Evolutionary conservation across 2,888 invertebrate genomes (phyloP).

Genomic region (Himalopsyche japonica): DNA sequence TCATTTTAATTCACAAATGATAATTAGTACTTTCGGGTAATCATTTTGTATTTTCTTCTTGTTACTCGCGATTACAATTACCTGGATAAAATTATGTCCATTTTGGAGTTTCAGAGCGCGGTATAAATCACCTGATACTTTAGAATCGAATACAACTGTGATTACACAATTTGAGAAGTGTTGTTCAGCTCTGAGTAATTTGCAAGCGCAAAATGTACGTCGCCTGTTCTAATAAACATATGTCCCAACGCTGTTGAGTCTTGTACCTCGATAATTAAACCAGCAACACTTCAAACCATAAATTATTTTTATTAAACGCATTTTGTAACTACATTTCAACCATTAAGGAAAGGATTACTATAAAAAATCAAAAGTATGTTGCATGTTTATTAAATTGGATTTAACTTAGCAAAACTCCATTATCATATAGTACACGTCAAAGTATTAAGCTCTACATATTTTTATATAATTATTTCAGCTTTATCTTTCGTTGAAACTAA

Average conservation of each 20-base stretch:
- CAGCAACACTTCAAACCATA: slow-evolving; percentile 33
- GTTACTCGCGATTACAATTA: not conserved
- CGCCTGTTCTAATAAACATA: slow-evolving; percentile 23
- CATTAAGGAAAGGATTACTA: not conserved
- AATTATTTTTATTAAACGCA: slow-evolving; percentile 36
- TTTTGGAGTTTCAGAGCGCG: not conserved
- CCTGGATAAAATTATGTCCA: not conserved
- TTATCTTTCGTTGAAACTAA: no score
- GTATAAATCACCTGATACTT: not conserved
- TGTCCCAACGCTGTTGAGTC: not conserved
- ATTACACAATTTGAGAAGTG: slow-evolving; percentile 6
- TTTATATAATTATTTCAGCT: no score
- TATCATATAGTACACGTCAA: no score
- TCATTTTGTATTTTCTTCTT: no score
- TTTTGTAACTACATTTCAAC: not conserved
- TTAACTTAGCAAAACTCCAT: no score
- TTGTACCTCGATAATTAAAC: slow-evolving; percentile 31
- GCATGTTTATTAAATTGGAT: no score
- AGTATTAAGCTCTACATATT: no score
- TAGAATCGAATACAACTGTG: not conserved
- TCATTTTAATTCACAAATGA: no score
- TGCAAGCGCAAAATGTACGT: slow-evolving; percentile 10
- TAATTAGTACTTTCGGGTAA: no score
- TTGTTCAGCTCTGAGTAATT: slow-evolving; percentile 5
- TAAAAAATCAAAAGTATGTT: not conserved